Evolutionary conservation across 2,113 vertebrate genomes (phyloP).

Genomic region (Atherinomorus stipes): DNA sequence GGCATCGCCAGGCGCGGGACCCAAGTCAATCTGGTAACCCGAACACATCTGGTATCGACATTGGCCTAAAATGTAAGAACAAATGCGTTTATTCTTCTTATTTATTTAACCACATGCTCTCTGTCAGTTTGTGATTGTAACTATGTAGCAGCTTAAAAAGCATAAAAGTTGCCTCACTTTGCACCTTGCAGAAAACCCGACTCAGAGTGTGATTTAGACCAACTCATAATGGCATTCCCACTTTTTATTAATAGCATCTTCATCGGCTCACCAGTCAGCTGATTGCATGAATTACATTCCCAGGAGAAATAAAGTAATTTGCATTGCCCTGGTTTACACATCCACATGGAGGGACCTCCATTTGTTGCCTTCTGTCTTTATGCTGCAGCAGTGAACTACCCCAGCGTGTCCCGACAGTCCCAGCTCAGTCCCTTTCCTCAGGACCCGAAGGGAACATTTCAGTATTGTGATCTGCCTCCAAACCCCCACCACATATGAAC

Average conservation of each 20-base stretch:
- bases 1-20: too few relatives aligned
- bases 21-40: too few relatives aligned
- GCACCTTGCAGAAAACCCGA: too few relatives aligned
- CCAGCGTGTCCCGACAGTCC: constrained; percentile 22
- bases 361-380: background rate
- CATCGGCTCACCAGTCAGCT: constrained; percentile 47
- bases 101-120: too few relatives aligned
- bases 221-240: constrained; percentile 11
- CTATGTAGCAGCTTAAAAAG: too few relatives aligned
- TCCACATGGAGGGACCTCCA: constrained; percentile 32
- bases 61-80: too few relatives aligned
- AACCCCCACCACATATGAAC: background rate
- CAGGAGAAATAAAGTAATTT: constrained; percentile 54
- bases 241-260: constrained; percentile 53
- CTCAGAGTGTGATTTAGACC: background rate
- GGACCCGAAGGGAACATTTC: constrained; percentile 39
- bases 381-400: constrained; percentile 11
- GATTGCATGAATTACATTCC: constrained; percentile 49
- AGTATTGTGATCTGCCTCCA: constrained; percentile 1
- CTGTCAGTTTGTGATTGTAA: too few relatives aligned
- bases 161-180: too few relatives aligned
- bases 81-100: too few relatives aligned
- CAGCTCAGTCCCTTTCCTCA: constrained; percentile 30
- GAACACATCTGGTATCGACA: too few relatives aligned
- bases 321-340: constrained; percentile 54